Base-by-base conservation (phyloP, 2,797 vertebrate species). In the Lates japonicus region DNA sequence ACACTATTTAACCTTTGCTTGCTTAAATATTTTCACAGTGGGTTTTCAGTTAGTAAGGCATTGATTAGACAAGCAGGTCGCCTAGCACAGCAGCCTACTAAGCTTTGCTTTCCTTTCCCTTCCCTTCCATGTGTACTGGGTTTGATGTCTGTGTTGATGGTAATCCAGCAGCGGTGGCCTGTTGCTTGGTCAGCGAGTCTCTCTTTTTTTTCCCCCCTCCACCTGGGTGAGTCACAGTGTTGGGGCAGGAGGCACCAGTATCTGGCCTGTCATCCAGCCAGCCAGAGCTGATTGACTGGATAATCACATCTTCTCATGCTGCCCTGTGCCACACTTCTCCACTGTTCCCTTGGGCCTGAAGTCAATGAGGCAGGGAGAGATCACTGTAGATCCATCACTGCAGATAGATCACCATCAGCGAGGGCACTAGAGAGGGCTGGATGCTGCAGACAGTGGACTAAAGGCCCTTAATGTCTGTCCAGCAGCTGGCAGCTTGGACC, bases 231-330 rank as follows among this genome's bases (percentile, higher is more conserved):
- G 84, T 86, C 79, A 81, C 66, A 73, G 82, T 42, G 65, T 83
- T 13, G 10, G 64, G 52, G 63, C 72, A 60, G 70, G 67, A 65
- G 49, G 55, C 73, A 74, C 81, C 84, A 83, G 83, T 58, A 31
- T 91, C 82, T 64, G 76, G 65, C 69, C 81, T 78, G 85, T 84
- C 85, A 76, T 81, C 79, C 76, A 80, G 86, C 82, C 74, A 74
- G 80, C 79, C 78, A 73, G 71, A 88, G 74, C 87, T 87, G 90
- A 93, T 92, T 92, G 91, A 92, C 91, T 88, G 88, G 89, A 94
- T 94, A 92, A 94, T 93, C 87, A 84, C 88, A 93, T 93, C 87
- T 90, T 91, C 88, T 90, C 85, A 83, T 86, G 80, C 82, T 76
- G 85, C 60, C 78, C 78, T 60, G 46, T 88, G 78, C 84, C 76